Conservation (phyloP, 2,113 vertebrate species). For the Colius striatus region DNA sequence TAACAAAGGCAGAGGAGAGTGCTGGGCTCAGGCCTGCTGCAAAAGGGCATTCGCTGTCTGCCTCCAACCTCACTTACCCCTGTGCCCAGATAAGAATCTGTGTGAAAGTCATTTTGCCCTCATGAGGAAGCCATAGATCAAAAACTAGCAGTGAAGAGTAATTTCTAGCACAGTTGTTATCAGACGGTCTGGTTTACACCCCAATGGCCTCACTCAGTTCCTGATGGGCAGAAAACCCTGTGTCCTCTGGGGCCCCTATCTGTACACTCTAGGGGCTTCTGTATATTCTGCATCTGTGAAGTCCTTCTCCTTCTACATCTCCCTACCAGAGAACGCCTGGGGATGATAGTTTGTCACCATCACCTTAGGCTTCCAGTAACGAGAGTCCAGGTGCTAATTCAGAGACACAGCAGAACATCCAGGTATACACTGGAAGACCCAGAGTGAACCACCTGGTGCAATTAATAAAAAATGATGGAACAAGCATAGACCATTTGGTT, state of each 20-base stretch:
- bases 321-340: neutral
- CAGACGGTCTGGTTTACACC: neutral
- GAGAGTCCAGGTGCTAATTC: neutral
- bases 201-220: neutral
- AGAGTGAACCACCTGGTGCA: neutral
- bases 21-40: neutral
- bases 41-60: neutral
- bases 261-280: neutral
- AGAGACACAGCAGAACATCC: neutral
- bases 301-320: neutral
- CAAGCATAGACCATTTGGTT: slow-evolving; percentile 30
- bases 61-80: neutral
- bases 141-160: neutral
- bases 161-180: neutral
- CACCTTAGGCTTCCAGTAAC: neutral
- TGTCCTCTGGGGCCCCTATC: rapidly evolving
- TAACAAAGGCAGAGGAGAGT: neutral
- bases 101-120: neutral
- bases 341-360: neutral
- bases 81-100: neutral
- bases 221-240: neutral
- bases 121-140: neutral
- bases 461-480: slow-evolving; percentile 50
- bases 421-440: neutral
- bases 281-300: neutral